Evolutionary conservation across 1,140 invertebrate genomes (phyloP), one percentile per base, ranked within the genome.

Genomic region (Macrostomum lignano): DNA sequence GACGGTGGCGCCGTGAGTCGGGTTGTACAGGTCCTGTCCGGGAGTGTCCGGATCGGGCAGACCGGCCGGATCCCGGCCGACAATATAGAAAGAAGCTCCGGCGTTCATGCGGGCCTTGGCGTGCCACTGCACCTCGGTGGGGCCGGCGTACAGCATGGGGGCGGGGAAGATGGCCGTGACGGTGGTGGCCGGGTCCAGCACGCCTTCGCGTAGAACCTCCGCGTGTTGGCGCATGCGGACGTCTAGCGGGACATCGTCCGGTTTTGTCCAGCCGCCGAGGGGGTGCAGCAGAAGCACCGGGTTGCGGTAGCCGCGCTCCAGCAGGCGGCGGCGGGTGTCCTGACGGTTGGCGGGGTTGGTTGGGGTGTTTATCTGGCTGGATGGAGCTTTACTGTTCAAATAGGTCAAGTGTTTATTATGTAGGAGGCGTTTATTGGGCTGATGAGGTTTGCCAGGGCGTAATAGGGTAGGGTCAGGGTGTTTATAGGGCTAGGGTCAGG

Each of bases 131-230:
- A 74, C 73, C 66, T 96, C 88, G 25, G 81, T 84, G 11, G 88
- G 88, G 10, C 91, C 91, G 13, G 86, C 91, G 57, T 98, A 98
- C 70, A 86, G 73, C 91, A 98, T 98, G 1, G 88, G 91, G 38
- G 84, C 91, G 0, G 91, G 91, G 58, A 98, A 98, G 44, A 98
- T 94, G 2, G 91, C 84, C 30, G 98, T 56, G 10, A 96, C 67
- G 5, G 91, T 98, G 10, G 68, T 67, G 7, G 70, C 59, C 9
- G 69, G 64, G 48, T 93, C 74, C 21, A 96, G 51, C 2, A 93
- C 64, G 1, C 70, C 70, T 29, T 60, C 56, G 33, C 82, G 75
- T 0, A 96, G 56, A 2, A 94, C 75, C 13, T 82, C 81, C 51
- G 74, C 66, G 39, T 64, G 62, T 40, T 64, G 62, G 35, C 51